A percentile compares a stretch with the other conserved stretches of the same genome.
Evolutionary conservation across 2,888 invertebrate species (phyloP).

Genomic region (Andrena minutula): DNA sequence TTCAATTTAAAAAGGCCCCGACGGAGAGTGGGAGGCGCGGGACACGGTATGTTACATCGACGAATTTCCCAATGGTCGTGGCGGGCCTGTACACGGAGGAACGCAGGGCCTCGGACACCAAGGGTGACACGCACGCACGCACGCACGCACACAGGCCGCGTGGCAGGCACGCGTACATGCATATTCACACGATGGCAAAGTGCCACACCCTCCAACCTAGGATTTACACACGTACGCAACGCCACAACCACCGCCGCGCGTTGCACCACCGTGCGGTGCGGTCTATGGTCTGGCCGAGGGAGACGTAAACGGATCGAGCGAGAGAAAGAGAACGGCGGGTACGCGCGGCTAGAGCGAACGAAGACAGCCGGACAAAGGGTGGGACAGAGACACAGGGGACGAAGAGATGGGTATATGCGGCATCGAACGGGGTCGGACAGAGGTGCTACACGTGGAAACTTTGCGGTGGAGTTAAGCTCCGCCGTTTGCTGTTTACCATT

Average conservation of each 20-base stretch:
- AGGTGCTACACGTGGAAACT: slow-evolving; percentile 66
- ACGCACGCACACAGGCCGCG: slow-evolving; percentile 20
- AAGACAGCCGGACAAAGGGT: slow-evolving; percentile 32
- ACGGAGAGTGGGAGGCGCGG: slow-evolving; percentile 17
- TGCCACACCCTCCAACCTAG: slow-evolving; percentile 72
- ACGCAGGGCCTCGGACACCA: slow-evolving; percentile 9
- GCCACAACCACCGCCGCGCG: slow-evolving; percentile 63
- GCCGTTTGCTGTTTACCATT: slow-evolving; percentile 73
- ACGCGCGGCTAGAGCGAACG: slow-evolving; percentile 14
- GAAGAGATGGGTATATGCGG: slow-evolving; percentile 7
- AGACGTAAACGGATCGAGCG: slow-evolving; percentile 12
- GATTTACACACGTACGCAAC: slow-evolving; percentile 73
- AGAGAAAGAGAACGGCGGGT: slow-evolving; percentile 11
- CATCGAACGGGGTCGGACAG: background rate
- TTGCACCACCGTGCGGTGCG: slow-evolving; percentile 69
- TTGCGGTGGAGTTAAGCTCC: slow-evolving; percentile 73
- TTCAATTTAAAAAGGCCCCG: slow-evolving; percentile 42
- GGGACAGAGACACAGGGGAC: background rate
- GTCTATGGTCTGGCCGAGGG: slow-evolving; percentile 47
- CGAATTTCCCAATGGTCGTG: slow-evolving; percentile 56
- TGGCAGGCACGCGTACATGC: slow-evolving; percentile 55
- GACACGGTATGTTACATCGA: slow-evolving; percentile 42
- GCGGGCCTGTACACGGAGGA: slow-evolving; percentile 11
- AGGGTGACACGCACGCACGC: slow-evolving; percentile 31
- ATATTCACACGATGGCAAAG: slow-evolving; percentile 69